Base-by-base conservation (phyloP, 2,888 invertebrate genomes). In the Acronicta alni region DNA sequence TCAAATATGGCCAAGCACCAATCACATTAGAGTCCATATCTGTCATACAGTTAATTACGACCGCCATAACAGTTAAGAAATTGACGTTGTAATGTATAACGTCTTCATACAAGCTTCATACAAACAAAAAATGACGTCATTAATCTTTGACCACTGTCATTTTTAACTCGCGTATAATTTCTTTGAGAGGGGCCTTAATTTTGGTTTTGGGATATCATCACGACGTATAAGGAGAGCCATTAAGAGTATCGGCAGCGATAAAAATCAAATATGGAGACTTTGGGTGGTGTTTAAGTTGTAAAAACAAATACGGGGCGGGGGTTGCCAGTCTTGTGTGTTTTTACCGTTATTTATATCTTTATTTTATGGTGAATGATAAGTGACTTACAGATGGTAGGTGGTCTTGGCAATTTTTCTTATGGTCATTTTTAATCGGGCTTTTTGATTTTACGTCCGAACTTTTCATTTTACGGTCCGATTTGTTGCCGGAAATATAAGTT, bases 101-200 rank as follows among this genome's bases (percentile, higher is more conserved):
- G 88, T 89, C 91, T 91, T 86, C 83, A 91, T 90, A 79, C 80
- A 79, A 77, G 74, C 87, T 88, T 85, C 82, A 89, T 90, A 78
- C 80, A 80, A 79, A 77, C 69, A 73, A 80, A 79, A 85, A 75
- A 71, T 74, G 16, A 52, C 59, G 62, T 71, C 53, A 73, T 68
- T 61, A 67, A 73, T 72, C 73, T 62, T 67, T 49, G 45, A 52
- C 43, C 53, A 47, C 56, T 80, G 75, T 75, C 74, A 79, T 76
- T 77, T 75, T 79, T 74, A 79, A 75, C 57, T 71, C 43, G 64
- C 62, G 63, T 66, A 56, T 82, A 78, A 86, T 84, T 86, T 84
- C 83, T 72, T 76, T 58, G 48, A 66, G 49, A 51, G 67, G 67
- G 68, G 74, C 71, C 64, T 66, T 72, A 73, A 75, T 78, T 70